A percentile compares a stretch with the other conserved stretches of the same genome.
phyloP scores from a whole-genome alignment of 1,140 invertebrate species.

The Meteorus sp. region DNA sequence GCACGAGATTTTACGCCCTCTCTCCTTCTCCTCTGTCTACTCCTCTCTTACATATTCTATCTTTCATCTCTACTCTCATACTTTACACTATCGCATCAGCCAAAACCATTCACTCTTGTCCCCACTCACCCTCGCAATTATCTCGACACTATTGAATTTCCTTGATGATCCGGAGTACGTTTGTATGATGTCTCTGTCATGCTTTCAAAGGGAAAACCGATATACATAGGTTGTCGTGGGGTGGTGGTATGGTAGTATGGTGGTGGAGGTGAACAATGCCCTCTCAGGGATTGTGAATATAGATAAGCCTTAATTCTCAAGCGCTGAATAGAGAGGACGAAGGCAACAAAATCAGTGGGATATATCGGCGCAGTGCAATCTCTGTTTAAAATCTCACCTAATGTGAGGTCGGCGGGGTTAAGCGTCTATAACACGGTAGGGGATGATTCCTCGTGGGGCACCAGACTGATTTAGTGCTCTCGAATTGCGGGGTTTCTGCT shows the following conservation, averaged over 20 bases:
- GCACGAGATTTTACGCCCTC: too few relatives aligned
- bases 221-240: too few relatives aligned
- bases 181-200: neutral
- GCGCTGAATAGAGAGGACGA: neutral
- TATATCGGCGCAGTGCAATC: conserved; percentile 15
- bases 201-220: neutral
- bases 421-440: conserved; percentile 20
- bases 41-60: too few relatives aligned
- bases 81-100: too few relatives aligned
- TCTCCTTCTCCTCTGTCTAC: too few relatives aligned
- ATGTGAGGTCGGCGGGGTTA: conserved; percentile 19
- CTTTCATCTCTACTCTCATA: too few relatives aligned
- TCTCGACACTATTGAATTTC: conserved; percentile 1
- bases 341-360: conserved; percentile 9
- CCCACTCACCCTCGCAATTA: neutral
- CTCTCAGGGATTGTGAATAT: neutral
- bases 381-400: conserved; percentile 22
- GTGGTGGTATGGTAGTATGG: too few relatives aligned
- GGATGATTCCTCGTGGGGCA: conserved; percentile 20
- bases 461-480: conserved; percentile 15
- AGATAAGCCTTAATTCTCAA: conserved; percentile 19
- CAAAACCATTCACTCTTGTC: too few relatives aligned
- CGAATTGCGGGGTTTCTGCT: conserved; percentile 1
- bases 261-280: neutral
- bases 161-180: conserved; percentile 10